Evolutionary conservation across 2,797 vertebrate genomes (phyloP).

Genomic region (Darevskia mixta): DNA sequence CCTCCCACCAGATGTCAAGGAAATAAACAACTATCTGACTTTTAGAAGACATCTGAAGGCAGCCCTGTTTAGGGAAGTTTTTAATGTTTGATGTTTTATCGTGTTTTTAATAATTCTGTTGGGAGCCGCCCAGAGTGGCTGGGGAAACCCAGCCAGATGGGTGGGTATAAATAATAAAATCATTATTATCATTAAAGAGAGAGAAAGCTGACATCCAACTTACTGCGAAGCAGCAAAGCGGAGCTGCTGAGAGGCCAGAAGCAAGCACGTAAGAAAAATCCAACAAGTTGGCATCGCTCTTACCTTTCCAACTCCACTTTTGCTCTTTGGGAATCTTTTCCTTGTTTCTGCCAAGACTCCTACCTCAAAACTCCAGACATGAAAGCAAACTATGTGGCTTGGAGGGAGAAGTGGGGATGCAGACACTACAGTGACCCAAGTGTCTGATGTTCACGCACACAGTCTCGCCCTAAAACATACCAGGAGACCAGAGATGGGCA

Average conservation of each 20-base stretch:
- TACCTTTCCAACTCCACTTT: slow-evolving; percentile 39
- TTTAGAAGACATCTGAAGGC: no score
- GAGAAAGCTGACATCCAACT: no score
- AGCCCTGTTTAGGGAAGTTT: no score
- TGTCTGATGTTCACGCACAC: neutral
- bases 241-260: slow-evolving; percentile 37
- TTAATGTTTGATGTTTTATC: no score
- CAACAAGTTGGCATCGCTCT: slow-evolving; percentile 18
- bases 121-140: no score
- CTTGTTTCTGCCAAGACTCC: slow-evolving; percentile 11
- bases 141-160: no score
- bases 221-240: neutral
- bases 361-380: slow-evolving; percentile 41
- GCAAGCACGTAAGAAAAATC: slow-evolving; percentile 43
- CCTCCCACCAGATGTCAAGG: no score
- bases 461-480: neutral
- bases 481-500: neutral
- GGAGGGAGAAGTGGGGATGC: neutral
- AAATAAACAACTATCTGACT: no score
- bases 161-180: no score
- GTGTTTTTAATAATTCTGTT: no score
- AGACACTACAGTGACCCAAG: fast-evolving
- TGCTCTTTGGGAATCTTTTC: slow-evolving; percentile 6
- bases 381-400: slow-evolving; percentile 8
- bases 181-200: no score